Evolutionary conservation across 1,140 invertebrate species (phyloP).

Genomic region (Frieseomelitta varia): DNA sequence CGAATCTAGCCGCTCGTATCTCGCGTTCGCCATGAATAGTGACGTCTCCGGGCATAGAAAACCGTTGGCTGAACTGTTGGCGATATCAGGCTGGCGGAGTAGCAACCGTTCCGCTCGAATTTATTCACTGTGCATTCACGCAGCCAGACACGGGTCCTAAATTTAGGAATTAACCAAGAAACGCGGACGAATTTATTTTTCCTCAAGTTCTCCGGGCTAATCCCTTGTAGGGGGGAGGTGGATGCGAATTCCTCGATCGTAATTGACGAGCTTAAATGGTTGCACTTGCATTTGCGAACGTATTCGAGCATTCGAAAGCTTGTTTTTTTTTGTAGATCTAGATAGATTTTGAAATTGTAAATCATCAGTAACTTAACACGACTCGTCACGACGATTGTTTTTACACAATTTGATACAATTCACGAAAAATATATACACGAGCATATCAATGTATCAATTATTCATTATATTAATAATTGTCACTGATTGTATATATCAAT

Average conservation of each 20-base stretch:
- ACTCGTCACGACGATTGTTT: too few species aligned
- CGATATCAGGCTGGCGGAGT: constrained; percentile 9
- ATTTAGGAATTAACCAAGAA: constrained; percentile 17
- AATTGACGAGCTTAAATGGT: not conserved
- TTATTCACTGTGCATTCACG: not conserved
- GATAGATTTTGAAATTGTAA: too few species aligned
- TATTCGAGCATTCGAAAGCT: not conserved
- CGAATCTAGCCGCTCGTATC: constrained; percentile 35
- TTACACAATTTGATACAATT: too few species aligned
- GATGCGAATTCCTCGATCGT: not conserved
- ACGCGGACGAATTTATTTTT: not conserved
- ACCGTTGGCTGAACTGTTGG: constrained; percentile 1
- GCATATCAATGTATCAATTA: too few species aligned
- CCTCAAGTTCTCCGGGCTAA: not conserved
- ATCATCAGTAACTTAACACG: too few species aligned
- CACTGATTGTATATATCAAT: too few species aligned
- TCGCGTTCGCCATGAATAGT: constrained; percentile 32
- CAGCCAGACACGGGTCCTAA: not conserved
- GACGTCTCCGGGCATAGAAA: constrained; percentile 16
- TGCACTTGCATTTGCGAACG: not conserved
- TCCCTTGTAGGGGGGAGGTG: not conserved
- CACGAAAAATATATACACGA: too few species aligned
- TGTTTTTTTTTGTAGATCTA: not conserved
- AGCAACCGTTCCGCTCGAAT: constrained; percentile 6
- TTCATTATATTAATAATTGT: too few species aligned